phyloP scores from a whole-genome alignment of 2,888 invertebrate genomes.

The Aspidapion aeneum region DNA sequence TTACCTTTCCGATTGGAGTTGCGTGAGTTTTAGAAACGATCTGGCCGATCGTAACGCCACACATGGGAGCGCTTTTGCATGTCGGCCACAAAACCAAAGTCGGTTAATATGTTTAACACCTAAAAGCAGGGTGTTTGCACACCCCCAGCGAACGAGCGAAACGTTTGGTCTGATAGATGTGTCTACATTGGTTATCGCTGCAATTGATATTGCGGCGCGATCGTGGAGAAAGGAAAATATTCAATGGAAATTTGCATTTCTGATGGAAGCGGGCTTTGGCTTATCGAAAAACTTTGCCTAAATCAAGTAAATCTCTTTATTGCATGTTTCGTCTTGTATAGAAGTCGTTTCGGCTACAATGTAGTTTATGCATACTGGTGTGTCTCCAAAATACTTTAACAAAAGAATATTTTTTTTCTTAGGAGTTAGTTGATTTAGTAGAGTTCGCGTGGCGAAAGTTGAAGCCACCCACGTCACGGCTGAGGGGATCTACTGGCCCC shows the following conservation, averaged over 20 bases:
- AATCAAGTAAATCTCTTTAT: neutral
- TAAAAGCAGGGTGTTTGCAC: slow-evolving; percentile 31
- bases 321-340: too few species aligned
- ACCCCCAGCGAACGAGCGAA: slow-evolving; percentile 12
- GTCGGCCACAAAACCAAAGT: slow-evolving; percentile 42
- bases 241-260: neutral
- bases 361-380: too few species aligned
- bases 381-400: too few species aligned
- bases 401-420: too few species aligned
- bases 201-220: slow-evolving; percentile 41
- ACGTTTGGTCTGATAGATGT: slow-evolving; percentile 43
- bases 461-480: too few species aligned
- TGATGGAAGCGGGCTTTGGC: neutral
- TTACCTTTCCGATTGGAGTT: slow-evolving; percentile 10
- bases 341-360: too few species aligned
- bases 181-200: slow-evolving; percentile 42
- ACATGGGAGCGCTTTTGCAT: slow-evolving; percentile 38
- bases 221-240: neutral
- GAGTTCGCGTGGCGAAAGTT: too few species aligned
- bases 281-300: neutral
- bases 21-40: slow-evolving; percentile 22
- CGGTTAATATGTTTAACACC: slow-evolving; percentile 49
- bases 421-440: too few species aligned
- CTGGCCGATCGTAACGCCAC: slow-evolving; percentile 33
- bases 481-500: too few species aligned